These are phyloP conservation scores for Oncorhynchus gorbuscha DNA, from an alignment of 2,113 vertebrate species.

Conservation along the genomic window DNA sequence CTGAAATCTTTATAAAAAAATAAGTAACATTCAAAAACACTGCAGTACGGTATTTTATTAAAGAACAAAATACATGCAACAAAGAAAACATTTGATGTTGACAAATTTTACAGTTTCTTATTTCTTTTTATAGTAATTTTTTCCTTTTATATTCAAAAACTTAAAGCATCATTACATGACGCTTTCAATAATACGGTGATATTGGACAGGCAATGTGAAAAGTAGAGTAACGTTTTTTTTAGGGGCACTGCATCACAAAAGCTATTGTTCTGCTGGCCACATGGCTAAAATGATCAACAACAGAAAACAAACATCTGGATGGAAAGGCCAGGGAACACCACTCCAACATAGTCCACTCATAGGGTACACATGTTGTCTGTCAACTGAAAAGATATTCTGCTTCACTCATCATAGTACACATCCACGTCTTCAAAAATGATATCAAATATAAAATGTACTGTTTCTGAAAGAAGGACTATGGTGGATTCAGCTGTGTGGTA, in stretches of 20 bases:
- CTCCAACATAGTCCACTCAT: constrained; percentile 1
- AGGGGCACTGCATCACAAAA: constrained; percentile 25
- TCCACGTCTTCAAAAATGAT: constrained; percentile 27
- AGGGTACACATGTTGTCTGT: not conserved
- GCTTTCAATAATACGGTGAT: constrained; percentile 63
- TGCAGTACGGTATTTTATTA: constrained; percentile 74
- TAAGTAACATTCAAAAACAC: constrained; percentile 78
- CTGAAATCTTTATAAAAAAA: constrained; percentile 73
- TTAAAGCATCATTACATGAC: constrained; percentile 76
- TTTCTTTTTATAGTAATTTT: constrained; percentile 24
- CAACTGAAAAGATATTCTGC: constrained; percentile 21
- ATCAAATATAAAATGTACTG: constrained; percentile 49
- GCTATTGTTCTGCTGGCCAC: constrained; percentile 35
- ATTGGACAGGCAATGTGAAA: constrained; percentile 71
- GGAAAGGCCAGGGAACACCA: not conserved
- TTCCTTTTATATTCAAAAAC: constrained; percentile 66
- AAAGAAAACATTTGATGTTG: constrained; percentile 81
- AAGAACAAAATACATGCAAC: constrained; percentile 81
- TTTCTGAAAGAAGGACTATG: constrained; percentile 9
- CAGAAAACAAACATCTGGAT: not conserved
- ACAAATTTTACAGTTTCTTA: constrained; percentile 68
- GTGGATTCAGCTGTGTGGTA: not conserved
- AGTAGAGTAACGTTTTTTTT: constrained; percentile 41
- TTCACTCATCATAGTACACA: not conserved
- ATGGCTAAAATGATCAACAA: constrained; percentile 17